These are phyloP conservation scores for Palloptera scutellata DNA, from an alignment of 2,888 invertebrate genomes.

Conservation along the genomic window DNA sequence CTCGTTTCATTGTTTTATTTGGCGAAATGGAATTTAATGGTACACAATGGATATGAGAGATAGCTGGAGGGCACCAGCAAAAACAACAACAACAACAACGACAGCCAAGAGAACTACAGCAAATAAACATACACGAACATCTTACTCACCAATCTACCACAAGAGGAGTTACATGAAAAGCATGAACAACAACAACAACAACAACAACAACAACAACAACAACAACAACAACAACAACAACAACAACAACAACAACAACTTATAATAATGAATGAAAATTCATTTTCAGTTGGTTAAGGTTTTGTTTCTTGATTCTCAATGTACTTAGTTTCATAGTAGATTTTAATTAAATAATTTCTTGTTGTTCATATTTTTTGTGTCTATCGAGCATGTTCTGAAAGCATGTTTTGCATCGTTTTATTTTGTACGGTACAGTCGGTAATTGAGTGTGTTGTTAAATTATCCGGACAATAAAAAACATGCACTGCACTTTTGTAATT, in stretches of 20 bases:
- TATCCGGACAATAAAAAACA: too few relatives aligned
- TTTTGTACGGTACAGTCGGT: too few relatives aligned
- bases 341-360: constrained; percentile 15
- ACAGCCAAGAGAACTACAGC: not conserved
- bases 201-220: too few relatives aligned
- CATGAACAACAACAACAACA: not conserved
- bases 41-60: not conserved
- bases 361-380: too few relatives aligned
- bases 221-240: too few relatives aligned
- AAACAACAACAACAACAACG: not conserved
- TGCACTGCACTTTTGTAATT: too few relatives aligned
- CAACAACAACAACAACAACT: not conserved
- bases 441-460: too few relatives aligned
- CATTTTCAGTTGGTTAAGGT: not conserved
- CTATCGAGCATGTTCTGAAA: too few relatives aligned
- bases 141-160: not conserved
- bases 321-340: not conserved
- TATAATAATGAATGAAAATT: not conserved
- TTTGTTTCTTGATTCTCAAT: too few relatives aligned
- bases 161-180: not conserved
- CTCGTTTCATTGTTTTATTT: not conserved
- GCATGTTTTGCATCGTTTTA: too few relatives aligned
- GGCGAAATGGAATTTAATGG: not conserved
- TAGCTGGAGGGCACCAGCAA: not conserved
- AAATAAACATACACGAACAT: too few relatives aligned